Evolutionary conservation across 1,140 invertebrate genomes (phyloP).

Genomic region (Drosophila grimshawi): DNA sequence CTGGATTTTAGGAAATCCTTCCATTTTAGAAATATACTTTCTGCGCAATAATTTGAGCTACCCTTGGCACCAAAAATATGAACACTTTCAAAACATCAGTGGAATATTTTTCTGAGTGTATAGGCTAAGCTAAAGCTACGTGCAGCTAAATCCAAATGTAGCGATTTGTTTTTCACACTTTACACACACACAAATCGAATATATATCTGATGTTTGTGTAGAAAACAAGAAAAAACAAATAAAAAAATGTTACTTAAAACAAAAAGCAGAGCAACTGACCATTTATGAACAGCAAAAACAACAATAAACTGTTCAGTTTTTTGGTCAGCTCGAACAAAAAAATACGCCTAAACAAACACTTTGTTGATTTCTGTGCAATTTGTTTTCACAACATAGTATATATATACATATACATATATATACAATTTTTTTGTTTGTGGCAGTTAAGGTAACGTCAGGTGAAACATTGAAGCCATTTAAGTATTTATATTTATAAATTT

Average conservation of each 20-base stretch:
- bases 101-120: no score
- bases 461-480: slow-evolving; percentile 9
- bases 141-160: slow-evolving; percentile 10
- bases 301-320: slow-evolving; percentile 53
- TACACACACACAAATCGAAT: slow-evolving; percentile 34
- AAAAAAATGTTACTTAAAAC: slow-evolving; percentile 10
- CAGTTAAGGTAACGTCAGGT: slow-evolving; percentile 1
- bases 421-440: neutral
- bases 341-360: slow-evolving; percentile 69
- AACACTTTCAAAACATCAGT: no score
- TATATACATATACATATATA: neutral
- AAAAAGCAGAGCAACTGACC: slow-evolving; percentile 51
- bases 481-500: neutral
- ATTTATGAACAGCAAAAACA: slow-evolving; percentile 64
- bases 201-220: slow-evolving; percentile 10
- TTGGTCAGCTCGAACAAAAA: slow-evolving; percentile 27
- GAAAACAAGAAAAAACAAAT: slow-evolving; percentile 32
- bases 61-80: no score
- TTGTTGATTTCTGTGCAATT: slow-evolving; percentile 54
- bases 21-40: no score
- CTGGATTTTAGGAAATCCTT: no score
- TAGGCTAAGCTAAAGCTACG: no score
- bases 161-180: slow-evolving; percentile 72
- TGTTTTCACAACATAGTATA: slow-evolving; percentile 17
- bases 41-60: no score